Evolutionary conservation across 2,888 invertebrate species (phyloP), one percentile per base, ranked within the genome.

Genomic region (Parnassius apollo): DNA sequence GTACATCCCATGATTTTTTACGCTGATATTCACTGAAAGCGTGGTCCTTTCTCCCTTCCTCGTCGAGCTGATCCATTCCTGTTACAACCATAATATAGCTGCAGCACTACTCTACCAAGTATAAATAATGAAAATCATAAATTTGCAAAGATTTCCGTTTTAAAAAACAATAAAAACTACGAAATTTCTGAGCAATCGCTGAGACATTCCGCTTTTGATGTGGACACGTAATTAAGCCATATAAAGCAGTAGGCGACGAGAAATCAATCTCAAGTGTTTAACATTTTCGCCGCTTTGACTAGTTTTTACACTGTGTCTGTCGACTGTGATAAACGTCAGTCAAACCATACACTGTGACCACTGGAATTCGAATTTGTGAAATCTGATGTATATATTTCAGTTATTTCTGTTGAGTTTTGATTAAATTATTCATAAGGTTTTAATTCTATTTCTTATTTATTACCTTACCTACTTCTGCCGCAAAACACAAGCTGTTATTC

Each of bases 141-240:
- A 49, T 49, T 2, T 13, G 18, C 8, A 13, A n/a, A 49, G 49
- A 9, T 49, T 13, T 49, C 12, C 7, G 10, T 35, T 35, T 35
- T 35, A 4, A 2, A 12, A 12, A 11, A n/a, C 46, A 46, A n/a
- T 18, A 54, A 61, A 52, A 46, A 46, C 22, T 25, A 25, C 22
- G 48, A 44, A 58, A 62, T 59, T 55, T 63, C 62, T 59, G 18
- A 18, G 49, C 46, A 46, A 22, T 63, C 22, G 55, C 10, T n/a
- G n/a, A 35, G 51, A 50, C 62, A 59, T 63, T 55, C 50, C 50
- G 44, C 11, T 48, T 42, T 18, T 22, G 12, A 25, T 2, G 45
- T n/a, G 25, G 51, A 25, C 55, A 55, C 55, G 45, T 62, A 58
- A 63, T 63, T 63, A 59, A 59, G 62, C 62, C 62, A 63, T 63